These are phyloP conservation scores for Notechis scutatus DNA, from an alignment of 2,113 vertebrate species.

Conservation along the genomic window DNA sequence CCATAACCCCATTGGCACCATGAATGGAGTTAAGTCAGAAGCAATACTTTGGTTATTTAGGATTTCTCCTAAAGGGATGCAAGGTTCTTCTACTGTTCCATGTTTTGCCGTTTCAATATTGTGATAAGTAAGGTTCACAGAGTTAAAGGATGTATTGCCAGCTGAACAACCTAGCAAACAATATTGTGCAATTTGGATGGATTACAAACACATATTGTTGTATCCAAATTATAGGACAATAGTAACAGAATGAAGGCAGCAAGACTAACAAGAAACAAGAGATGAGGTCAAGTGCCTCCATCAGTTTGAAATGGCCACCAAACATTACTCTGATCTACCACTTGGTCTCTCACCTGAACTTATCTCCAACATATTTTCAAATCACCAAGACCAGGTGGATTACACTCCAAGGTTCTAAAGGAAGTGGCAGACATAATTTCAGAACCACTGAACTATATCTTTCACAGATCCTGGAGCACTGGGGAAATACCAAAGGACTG, in stretches of 20 bases:
- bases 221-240: neutral
- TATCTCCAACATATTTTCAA: neutral
- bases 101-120: neutral
- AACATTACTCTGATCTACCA: neutral
- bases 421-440: too few relatives aligned
- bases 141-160: neutral
- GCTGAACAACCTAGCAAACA: neutral
- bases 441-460: too few relatives aligned
- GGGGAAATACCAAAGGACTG: too few relatives aligned
- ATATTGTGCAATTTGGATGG: neutral
- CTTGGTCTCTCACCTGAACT: neutral
- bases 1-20: neutral
- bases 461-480: too few relatives aligned
- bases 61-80: neutral
- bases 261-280: neutral
- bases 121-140: neutral
- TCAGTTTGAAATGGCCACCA: neutral
- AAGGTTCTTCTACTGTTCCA: neutral
- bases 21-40: neutral
- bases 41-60: neutral
- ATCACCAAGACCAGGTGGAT: too few relatives aligned
- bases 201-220: neutral
- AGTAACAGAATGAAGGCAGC: neutral
- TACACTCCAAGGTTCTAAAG: too few relatives aligned
- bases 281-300: neutral